Conservation (phyloP, 2,113 vertebrate species). For the Morone chrysops region DNA sequence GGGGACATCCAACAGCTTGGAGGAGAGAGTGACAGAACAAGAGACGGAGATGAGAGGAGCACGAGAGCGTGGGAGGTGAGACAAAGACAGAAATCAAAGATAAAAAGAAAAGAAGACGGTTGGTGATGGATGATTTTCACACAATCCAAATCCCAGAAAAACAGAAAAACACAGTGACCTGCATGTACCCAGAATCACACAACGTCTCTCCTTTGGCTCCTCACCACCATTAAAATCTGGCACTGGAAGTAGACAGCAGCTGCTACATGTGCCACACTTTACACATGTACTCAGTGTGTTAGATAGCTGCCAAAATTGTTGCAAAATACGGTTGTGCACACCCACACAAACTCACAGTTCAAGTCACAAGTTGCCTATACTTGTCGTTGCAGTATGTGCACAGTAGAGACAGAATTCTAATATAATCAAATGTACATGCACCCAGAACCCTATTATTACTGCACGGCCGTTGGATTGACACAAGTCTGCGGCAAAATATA, state of each 20-base stretch:
- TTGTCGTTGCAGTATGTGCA: conserved; percentile 6
- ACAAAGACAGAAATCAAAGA: conserved; percentile 36
- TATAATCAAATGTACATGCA: no score
- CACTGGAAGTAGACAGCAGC: conserved; percentile 55
- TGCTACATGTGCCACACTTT: conserved; percentile 48
- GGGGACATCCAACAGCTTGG: conserved; percentile 30
- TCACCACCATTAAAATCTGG: conserved; percentile 51
- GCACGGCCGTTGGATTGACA: no score
- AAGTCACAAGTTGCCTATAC: background rate
- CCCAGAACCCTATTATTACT: no score
- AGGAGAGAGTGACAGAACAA: conserved; percentile 44
- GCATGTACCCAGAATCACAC: background rate
- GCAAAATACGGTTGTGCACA: background rate
- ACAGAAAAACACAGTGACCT: conserved; percentile 31
- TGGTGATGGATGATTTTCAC: conserved; percentile 31
- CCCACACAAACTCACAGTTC: conserved; percentile 13
- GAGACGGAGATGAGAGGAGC: conserved; percentile 19
- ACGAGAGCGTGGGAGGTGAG: conserved; percentile 35
- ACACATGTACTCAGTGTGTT: conserved; percentile 41
- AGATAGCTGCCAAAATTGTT: conserved; percentile 34
- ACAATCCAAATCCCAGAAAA: conserved; percentile 10
- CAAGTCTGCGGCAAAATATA: background rate
- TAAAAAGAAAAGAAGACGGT: conserved; percentile 25
- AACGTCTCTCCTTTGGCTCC: conserved; percentile 23
- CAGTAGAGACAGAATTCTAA: background rate